Percentiles rank a stretch among this genome's conserved stretches.
Conservation (phyloP, 1,140 invertebrate species). For the Littorina saxatilis region DNA sequence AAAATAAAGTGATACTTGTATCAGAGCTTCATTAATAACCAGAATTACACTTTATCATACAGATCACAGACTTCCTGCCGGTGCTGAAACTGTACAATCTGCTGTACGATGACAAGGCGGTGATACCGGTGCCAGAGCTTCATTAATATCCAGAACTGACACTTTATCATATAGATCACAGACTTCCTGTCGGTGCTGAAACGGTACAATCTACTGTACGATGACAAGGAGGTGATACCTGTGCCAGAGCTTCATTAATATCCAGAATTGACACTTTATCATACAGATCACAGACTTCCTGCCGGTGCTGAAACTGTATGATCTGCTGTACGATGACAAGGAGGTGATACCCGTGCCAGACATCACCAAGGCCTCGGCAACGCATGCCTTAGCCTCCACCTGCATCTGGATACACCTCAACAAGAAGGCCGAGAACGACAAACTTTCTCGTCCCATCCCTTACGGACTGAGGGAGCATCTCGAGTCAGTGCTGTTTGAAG, state of each 20-base stretch:
- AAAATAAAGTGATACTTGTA: no score
- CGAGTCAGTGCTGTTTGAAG: conserved; percentile 63
- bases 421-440: conserved; percentile 89
- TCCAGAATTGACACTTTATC: no score
- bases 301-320: conserved; percentile 93
- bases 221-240: conserved; percentile 91
- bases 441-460: conserved; percentile 87
- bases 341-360: conserved; percentile 93
- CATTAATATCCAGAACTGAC: no score
- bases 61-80: conserved; percentile 91
- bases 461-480: conserved; percentile 87
- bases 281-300: conserved; percentile 88
- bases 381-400: conserved; percentile 93
- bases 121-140: conserved; percentile 93
- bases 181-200: conserved; percentile 94
- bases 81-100: conserved; percentile 94
- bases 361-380: conserved; percentile 87
- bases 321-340: conserved; percentile 93
- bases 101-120: conserved; percentile 93
- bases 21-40: no score
- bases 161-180: conserved; percentile 83
- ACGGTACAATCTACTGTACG: conserved; percentile 93
- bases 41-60: no score
- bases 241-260: conserved; percentile 85
- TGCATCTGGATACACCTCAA: conserved; percentile 97